Percentiles rank a stretch among this genome's conserved stretches.
These are phyloP conservation scores for Ascaphus truei DNA, from an alignment of 2,113 vertebrate species.

Conservation along the genomic window DNA sequence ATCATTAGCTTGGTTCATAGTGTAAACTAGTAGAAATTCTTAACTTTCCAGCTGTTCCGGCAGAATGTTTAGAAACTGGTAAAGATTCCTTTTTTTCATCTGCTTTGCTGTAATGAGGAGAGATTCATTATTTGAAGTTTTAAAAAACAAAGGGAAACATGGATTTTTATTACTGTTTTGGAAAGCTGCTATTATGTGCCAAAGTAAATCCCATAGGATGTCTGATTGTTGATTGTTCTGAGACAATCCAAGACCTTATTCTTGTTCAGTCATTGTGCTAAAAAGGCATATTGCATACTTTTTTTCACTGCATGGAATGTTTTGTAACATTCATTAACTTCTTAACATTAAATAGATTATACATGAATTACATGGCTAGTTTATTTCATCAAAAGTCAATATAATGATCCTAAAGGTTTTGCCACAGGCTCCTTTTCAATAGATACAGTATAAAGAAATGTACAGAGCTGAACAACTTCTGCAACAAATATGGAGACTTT, in stretches of 20 bases:
- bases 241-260: background rate
- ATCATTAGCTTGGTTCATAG: constrained; percentile 12
- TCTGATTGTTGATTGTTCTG: background rate
- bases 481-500: background rate
- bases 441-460: background rate
- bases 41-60: constrained; percentile 13
- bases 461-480: background rate
- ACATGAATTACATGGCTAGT: background rate
- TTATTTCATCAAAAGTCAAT: background rate
- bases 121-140: constrained; percentile 25
- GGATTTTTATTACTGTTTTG: background rate
- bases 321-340: background rate
- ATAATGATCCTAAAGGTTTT: background rate
- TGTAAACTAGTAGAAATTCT: background rate
- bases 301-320: background rate
- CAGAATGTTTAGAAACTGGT: constrained; percentile 16
- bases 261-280: background rate
- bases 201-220: background rate
- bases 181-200: constrained; percentile 7
- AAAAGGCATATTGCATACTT: background rate
- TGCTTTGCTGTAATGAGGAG: constrained; percentile 7
- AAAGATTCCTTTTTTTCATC: background rate
- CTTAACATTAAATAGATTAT: background rate
- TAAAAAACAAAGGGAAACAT: constrained; percentile 11
- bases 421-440: background rate